Evolutionary conservation across 2,113 vertebrate species (phyloP), one percentile per base, ranked within the genome.

Genomic region (Oreocharis arfaki): DNA sequence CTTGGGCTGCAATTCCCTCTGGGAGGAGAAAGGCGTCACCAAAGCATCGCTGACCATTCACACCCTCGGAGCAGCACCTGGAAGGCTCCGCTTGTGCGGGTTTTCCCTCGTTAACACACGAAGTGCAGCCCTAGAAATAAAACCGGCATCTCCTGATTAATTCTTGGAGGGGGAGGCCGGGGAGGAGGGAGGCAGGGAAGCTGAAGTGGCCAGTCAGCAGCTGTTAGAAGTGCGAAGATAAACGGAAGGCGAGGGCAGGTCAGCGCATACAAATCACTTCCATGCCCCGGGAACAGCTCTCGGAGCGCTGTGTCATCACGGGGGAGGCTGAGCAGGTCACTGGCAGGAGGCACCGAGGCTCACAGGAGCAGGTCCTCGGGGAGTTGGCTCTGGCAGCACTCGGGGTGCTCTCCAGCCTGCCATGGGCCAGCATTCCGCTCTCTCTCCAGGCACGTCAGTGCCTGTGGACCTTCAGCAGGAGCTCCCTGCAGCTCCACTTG

Each of bases 201-300:
- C 67, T 35, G 56, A 61, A 95, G 85, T 47, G 86, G 88, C 75
- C 89, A 73, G 88, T 93, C 97, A 94, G 96, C 95, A 92, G 65
- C 84, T 86, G 68, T 94, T 96, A 60, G 88, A 81, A 83, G 64
- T 19, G 77, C 4, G 2, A 44, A 91, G 90, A 96, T 81, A 88
- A 94, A 95, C 87, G 93, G 75, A 17, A 70, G 10, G 74, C 21
- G 75, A 88, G 92, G 53, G 81, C 90, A 76, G 95, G 92, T 75
- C 89, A 95, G 83, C 0, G 88, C 91, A 39, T 77, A 89, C 86
- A 78, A 77, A 95, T 87, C 74, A 41, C 74, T 74, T 37, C 84
- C 93, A 52, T 39, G 59, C 81, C 11, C 39, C 11, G 2, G 71
- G 75, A n/a, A 21, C 47, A 5, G 39, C 33, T 79, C 87, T 67